A percentile compares a stretch with the other conserved stretches of the same genome.
Evolutionary conservation across 2,797 vertebrate species (phyloP).

Genomic region (Falco novaeseelandiae): DNA sequence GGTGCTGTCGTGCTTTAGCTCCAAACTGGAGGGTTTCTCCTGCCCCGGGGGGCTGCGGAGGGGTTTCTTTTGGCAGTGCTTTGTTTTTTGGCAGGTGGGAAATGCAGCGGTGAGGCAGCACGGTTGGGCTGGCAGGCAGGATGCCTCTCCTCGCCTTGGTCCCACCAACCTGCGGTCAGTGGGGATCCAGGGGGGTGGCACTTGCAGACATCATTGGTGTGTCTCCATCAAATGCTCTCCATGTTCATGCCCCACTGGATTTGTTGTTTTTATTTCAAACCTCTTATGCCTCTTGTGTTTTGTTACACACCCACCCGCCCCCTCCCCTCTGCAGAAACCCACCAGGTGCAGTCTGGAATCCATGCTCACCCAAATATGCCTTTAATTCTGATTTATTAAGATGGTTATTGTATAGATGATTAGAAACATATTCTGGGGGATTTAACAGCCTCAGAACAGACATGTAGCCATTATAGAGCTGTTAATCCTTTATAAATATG

Average conservation of each 20-base stretch:
- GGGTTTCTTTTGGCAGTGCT: not conserved
- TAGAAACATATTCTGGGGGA: constrained; percentile 53
- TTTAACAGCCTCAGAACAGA: constrained; percentile 44
- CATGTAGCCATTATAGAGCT: constrained; percentile 40
- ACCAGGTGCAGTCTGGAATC: constrained; percentile 33
- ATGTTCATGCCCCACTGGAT: rapidly evolving
- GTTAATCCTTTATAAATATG: constrained; percentile 73
- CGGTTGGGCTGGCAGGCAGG: not conserved
- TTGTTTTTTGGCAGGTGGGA: not conserved
- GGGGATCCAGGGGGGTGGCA: not conserved
- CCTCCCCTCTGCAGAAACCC: not conserved
- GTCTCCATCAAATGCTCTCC: not conserved
- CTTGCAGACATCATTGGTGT: rapidly evolving
- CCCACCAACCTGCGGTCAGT: not conserved
- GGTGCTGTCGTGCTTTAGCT: rapidly evolving
- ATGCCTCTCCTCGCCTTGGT: not conserved
- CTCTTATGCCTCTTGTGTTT: not conserved
- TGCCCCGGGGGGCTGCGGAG: rapidly evolving
- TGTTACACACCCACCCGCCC: not conserved
- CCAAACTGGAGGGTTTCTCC: not conserved
- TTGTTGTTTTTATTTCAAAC: not conserved
- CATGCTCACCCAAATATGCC: not conserved
- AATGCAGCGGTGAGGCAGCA: rapidly evolving
- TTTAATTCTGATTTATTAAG: constrained; percentile 55
- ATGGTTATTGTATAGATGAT: constrained; percentile 56